Conservation (phyloP, 2,113 vertebrate genomes). For the Melanerpes formicivorus region DNA sequence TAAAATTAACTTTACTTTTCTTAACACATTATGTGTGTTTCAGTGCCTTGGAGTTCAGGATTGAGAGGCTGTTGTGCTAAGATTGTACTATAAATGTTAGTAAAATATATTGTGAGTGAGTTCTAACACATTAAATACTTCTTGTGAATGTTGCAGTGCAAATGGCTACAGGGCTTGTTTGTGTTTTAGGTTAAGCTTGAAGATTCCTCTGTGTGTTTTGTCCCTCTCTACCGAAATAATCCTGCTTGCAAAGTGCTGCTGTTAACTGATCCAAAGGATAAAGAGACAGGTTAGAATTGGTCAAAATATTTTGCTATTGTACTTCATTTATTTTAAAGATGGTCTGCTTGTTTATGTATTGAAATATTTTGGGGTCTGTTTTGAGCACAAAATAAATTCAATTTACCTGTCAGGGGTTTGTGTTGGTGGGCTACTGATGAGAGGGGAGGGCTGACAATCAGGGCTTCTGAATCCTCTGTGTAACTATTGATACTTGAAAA, state of each 20-base stretch:
- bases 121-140: background rate
- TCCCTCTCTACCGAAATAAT: conserved; percentile 69
- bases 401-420: background rate
- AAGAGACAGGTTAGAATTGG: conserved; percentile 75
- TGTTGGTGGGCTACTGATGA: background rate
- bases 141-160: background rate
- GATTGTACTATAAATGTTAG: background rate
- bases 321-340: background rate
- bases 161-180: conserved; percentile 37
- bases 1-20: background rate
- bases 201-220: conserved; percentile 64
- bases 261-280: conserved; percentile 74
- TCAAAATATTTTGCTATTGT: conserved; percentile 6
- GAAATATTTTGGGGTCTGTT: background rate
- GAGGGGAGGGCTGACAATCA: background rate
- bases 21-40: background rate
- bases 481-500: background rate
- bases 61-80: background rate
- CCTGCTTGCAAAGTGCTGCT: conserved; percentile 69
- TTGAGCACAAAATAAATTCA: background rate
- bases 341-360: background rate
- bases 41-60: background rate
- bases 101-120: background rate
- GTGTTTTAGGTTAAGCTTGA: conserved; percentile 75
- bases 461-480: background rate